These are phyloP conservation scores for Pangasius macronema DNA, from an alignment of 2,797 vertebrate species.

Conservation along the genomic window DNA sequence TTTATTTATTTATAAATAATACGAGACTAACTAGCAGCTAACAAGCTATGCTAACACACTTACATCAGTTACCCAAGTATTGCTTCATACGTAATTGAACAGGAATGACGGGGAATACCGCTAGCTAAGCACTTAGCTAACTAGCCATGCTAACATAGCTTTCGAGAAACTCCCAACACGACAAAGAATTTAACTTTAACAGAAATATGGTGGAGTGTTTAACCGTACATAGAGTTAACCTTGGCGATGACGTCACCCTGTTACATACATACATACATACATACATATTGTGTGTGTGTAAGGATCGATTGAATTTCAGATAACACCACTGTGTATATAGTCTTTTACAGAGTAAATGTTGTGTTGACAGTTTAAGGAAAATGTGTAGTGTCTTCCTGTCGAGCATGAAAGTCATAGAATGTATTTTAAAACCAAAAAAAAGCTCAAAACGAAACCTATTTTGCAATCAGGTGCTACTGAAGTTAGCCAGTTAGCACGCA, in stretches of 20 bases:
- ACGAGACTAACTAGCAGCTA: conserved; percentile 1
- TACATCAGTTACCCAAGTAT: conserved; percentile 16
- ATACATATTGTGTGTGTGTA: too few relatives aligned
- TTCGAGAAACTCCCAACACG: not conserved
- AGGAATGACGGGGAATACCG: conserved; percentile 61
- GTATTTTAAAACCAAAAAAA: not conserved
- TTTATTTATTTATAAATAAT: not conserved
- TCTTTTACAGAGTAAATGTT: too few relatives aligned
- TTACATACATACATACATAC: not conserved
- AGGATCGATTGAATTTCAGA: too few relatives aligned
- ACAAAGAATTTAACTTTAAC: not conserved
- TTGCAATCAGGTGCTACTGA: not conserved
- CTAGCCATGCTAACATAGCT: conserved; percentile 29
- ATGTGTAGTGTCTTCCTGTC: too few relatives aligned
- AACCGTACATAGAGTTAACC: not conserved
- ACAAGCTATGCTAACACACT: not conserved
- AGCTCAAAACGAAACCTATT: not conserved
- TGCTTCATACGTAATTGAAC: conserved; percentile 44
- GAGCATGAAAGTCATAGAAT: not conserved
- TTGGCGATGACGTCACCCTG: not conserved
- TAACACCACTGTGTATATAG: too few relatives aligned
- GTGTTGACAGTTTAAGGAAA: not conserved
- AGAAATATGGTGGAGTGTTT: not conserved
- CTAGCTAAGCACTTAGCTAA: conserved; percentile 29
- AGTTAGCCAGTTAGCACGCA: conserved; percentile 15